Evolutionary conservation across 2,797 vertebrate genomes (phyloP).

Genomic region (Numenius phaeopus): DNA sequence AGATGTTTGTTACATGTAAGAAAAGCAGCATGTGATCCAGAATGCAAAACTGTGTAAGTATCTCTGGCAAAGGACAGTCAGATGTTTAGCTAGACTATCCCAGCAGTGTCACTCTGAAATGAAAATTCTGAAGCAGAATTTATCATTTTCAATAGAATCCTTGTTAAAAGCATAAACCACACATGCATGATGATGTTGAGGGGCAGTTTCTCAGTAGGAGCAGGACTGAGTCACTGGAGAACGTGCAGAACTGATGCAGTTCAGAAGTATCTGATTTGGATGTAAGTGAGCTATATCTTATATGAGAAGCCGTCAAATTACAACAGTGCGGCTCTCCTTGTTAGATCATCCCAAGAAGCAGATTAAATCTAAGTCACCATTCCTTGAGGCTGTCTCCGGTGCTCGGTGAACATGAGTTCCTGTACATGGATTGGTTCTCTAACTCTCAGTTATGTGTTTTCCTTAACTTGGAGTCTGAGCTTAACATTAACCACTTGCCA

Average conservation of each 20-base stretch:
- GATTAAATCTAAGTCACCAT: not conserved
- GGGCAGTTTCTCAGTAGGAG: not conserved
- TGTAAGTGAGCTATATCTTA: not conserved
- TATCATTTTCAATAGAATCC: slow-evolving; percentile 82
- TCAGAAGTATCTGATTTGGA: not conserved
- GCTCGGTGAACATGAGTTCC: not conserved
- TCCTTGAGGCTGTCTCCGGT: not conserved
- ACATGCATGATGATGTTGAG: fast-evolving
- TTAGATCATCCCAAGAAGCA: not conserved
- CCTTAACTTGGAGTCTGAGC: not conserved
- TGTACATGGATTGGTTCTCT: not conserved
- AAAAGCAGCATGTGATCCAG: not conserved
- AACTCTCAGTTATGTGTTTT: not conserved
- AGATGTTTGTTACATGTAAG: not conserved
- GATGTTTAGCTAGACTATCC: not conserved
- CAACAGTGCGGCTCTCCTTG: not conserved
- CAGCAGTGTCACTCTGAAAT: not conserved
- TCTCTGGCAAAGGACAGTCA: not conserved
- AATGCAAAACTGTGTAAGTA: not conserved
- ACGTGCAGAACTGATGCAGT: not conserved
- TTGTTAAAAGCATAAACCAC: slow-evolving; percentile 79
- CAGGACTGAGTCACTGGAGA: not conserved
- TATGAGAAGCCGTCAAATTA: not conserved
- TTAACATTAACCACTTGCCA: not conserved
- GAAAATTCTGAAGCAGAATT: slow-evolving; percentile 57